A percentile compares a stretch with the other conserved stretches of the same genome.
phyloP scores from a whole-genome alignment of 1,140 invertebrate genomes.

The Bombus polaris region DNA sequence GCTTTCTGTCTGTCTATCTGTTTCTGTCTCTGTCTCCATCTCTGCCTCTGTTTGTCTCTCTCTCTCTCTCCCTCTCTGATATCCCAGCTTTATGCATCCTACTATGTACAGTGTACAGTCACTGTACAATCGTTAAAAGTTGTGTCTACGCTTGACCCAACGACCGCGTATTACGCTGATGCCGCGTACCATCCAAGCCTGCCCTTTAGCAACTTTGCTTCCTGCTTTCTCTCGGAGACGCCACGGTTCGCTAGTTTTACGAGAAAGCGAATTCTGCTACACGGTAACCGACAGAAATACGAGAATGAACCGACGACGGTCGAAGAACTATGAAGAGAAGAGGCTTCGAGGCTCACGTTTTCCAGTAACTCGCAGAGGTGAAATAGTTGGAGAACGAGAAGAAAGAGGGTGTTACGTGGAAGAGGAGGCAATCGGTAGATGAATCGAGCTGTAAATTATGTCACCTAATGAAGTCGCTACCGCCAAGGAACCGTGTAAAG shows the following conservation, averaged over 20 bases:
- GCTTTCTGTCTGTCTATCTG: not conserved
- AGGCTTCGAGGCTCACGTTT: not conserved
- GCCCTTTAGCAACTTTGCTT: conserved; percentile 45
- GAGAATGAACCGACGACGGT: conserved; percentile 37
- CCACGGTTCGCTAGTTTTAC: conserved; percentile 57
- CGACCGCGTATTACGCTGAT: conserved; percentile 57
- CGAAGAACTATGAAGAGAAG: not conserved
- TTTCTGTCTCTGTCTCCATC: not conserved
- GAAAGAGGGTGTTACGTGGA: not conserved
- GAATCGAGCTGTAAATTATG: conserved; percentile 73
- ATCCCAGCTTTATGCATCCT: not conserved
- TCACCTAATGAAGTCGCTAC: conserved; percentile 77
- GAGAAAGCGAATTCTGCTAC: conserved; percentile 46
- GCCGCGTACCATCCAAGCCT: conserved; percentile 33
- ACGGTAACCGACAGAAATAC: conserved; percentile 30
- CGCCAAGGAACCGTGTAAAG: conserved; percentile 66
- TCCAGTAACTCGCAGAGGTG: not conserved
- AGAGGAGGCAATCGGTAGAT: conserved; percentile 39
- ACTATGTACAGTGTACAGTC: not conserved
- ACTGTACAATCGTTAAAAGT: conserved; percentile 56
- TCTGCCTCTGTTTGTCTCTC: not conserved
- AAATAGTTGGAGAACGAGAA: not conserved
- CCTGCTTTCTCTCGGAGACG: conserved; percentile 31
- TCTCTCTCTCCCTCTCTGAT: not conserved
- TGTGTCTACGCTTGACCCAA: conserved; percentile 58